Base-by-base conservation (phyloP, 2,113 vertebrate species). In the Dromas ardeola region DNA sequence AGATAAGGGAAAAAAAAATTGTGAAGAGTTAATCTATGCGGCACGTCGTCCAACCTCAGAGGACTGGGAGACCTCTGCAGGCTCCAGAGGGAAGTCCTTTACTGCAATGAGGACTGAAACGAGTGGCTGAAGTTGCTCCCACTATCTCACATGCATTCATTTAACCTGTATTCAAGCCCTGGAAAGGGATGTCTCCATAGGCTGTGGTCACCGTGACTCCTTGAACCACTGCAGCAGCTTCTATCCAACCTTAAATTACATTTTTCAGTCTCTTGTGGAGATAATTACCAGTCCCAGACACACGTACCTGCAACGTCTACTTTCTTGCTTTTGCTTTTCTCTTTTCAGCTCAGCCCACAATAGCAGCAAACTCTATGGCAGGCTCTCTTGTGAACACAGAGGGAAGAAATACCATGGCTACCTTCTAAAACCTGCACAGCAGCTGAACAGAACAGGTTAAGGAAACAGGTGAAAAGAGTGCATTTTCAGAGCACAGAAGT, bases 11-110 rank as follows among this genome's bases (percentile, higher is more conserved):
- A 76, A 78, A 62, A 82, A 80, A 45, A 67, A 36, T 34, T 34
- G 36, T 11, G 25, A 86, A 23, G 79, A 70, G 29, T n/a, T 86
- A 32, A 76, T 59, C 36, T 56, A 2, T 12, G 69, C 52, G 81
- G 56, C 63, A 63, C 52, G 36, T 80, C 1, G 1, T 36, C 45
- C 74, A 77, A 67, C 38, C 61, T 38, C 2, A 1, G 83, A 91
- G 70, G 56, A 62, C 94, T 36, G 89, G 78, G 94, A 94, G 93
- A 97, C 86, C 94, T 95, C 95, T 96, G 84, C 96, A 97, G 94
- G 95, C 84, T 94, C 86, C 70, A 81, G 40, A 79, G 32, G 77
- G 86, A 95, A 97, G 72, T 91, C 94, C 45, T 70, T 52, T 21
- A 52, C 36, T 0, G 1, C 52, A 42, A 4, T 3, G 11, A 81